Evolutionary conservation across 2,797 vertebrate genomes (phyloP).

Genomic region (Crax fasciolata): DNA sequence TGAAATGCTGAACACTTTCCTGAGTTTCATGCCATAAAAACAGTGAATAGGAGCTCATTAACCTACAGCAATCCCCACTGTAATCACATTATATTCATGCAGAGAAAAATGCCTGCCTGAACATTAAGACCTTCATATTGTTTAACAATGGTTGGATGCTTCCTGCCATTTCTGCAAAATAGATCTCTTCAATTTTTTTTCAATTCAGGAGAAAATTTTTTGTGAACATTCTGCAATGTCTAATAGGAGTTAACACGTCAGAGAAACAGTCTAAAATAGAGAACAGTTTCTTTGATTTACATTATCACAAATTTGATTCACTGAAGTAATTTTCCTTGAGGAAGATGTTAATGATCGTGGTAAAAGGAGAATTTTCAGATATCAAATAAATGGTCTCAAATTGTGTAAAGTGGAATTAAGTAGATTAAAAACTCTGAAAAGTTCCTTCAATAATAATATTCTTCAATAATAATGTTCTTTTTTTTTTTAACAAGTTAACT

Average conservation of each 20-base stretch:
- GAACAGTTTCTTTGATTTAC: neutral
- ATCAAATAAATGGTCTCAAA: neutral
- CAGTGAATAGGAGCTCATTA: slow-evolving; percentile 58
- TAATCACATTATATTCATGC: slow-evolving; percentile 70
- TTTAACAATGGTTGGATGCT: slow-evolving; percentile 51
- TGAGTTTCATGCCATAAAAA: slow-evolving; percentile 40
- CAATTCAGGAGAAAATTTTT: neutral
- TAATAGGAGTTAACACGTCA: neutral
- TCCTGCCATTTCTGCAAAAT: slow-evolving; percentile 16
- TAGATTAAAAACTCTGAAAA: neutral
- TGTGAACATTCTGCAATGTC: neutral
- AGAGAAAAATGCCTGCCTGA: slow-evolving; percentile 60
- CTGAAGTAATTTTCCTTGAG: neutral
- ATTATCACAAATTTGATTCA: neutral
- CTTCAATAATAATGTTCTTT: neutral
- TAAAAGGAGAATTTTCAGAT: neutral
- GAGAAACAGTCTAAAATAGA: neutral
- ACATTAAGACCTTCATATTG: slow-evolving; percentile 11
- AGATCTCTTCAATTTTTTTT: neutral
- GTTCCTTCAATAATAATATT: neutral
- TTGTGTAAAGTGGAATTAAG: neutral
- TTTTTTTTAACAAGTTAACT: neutral
- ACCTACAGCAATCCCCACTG: slow-evolving; percentile 60
- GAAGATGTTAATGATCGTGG: neutral
- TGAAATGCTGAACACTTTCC: slow-evolving; percentile 24